phyloP scores from a whole-genome alignment of 2,797 vertebrate genomes.

The Selene dorsalis region DNA sequence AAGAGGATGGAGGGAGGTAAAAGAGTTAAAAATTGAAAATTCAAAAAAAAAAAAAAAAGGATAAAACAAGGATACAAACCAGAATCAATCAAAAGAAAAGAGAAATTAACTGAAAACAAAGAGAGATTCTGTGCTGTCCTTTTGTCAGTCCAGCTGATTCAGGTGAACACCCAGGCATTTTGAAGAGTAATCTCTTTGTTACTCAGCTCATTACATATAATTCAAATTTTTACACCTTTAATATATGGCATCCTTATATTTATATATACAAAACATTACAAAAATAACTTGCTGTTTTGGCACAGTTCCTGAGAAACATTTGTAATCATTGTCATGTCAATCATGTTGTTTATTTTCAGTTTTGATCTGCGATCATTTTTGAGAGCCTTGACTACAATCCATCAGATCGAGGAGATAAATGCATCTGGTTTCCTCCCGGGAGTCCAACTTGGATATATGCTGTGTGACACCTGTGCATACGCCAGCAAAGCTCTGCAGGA shows the following conservation, averaged over 20 bases:
- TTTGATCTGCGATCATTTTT: constrained; percentile 64
- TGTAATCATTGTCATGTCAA: not conserved
- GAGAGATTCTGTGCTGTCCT: too few species aligned
- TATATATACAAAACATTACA: not conserved
- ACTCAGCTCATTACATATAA: not conserved
- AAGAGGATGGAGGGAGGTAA: too few species aligned
- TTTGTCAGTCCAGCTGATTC: too few species aligned
- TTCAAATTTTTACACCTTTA: not conserved
- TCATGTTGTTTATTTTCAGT: constrained; percentile 45
- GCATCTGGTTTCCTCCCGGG: constrained; percentile 70
- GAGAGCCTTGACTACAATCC: constrained; percentile 57
- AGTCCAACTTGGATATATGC: constrained; percentile 67
- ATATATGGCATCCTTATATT: not conserved
- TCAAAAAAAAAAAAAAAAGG: too few species aligned
- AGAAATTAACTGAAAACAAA: too few species aligned
- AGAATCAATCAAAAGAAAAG: too few species aligned
- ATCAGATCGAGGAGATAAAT: constrained; percentile 75
- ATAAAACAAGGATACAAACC: too few species aligned
- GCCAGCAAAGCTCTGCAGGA: constrained; percentile 66
- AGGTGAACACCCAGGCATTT: too few species aligned
- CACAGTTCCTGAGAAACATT: not conserved
- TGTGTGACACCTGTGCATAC: constrained; percentile 71
- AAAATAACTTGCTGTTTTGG: not conserved
- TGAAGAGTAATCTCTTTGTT: too few species aligned
- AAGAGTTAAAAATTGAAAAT: too few species aligned